A percentile compares a stretch with the other conserved stretches of the same genome.
These are phyloP conservation scores for Sinocyclocheilus anshuiensis DNA, from an alignment of 2,113 vertebrate genomes.

Conservation along the genomic window DNA sequence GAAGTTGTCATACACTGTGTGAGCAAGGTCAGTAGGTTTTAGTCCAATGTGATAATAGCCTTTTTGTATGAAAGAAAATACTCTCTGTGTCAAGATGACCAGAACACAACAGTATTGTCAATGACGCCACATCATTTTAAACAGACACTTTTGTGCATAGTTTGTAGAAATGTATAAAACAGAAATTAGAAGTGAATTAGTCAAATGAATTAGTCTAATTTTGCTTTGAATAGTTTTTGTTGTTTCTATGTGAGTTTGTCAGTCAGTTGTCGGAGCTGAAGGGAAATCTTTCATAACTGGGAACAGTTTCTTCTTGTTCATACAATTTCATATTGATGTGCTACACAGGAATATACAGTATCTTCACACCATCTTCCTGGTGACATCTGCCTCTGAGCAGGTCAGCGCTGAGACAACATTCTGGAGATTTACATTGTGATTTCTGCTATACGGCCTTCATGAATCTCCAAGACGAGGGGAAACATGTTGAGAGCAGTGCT, in stretches of 20 bases:
- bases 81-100: background rate
- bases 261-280: background rate
- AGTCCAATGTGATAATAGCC: background rate
- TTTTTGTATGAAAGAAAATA: background rate
- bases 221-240: background rate
- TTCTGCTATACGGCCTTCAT: background rate
- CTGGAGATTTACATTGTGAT: constrained; percentile 49
- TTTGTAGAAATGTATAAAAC: background rate
- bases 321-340: constrained; percentile 1
- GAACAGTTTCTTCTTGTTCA: background rate
- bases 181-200: background rate
- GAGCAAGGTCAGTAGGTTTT: too few species aligned
- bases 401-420: constrained; percentile 47
- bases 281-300: background rate
- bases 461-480: constrained; percentile 41
- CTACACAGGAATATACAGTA: background rate
- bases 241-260: background rate
- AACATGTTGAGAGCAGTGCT: constrained; percentile 34
- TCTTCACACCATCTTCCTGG: constrained; percentile 46
- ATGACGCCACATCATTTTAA: background rate
- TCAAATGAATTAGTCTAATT: too few species aligned
- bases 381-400: constrained; percentile 37
- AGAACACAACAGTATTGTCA: background rate
- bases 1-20: too few species aligned
- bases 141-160: background rate